A percentile compares a stretch with the other conserved stretches of the same genome.
These are phyloP conservation scores for Coelopa pilipes DNA, from an alignment of 2,888 invertebrate genomes.

Conservation along the genomic window DNA sequence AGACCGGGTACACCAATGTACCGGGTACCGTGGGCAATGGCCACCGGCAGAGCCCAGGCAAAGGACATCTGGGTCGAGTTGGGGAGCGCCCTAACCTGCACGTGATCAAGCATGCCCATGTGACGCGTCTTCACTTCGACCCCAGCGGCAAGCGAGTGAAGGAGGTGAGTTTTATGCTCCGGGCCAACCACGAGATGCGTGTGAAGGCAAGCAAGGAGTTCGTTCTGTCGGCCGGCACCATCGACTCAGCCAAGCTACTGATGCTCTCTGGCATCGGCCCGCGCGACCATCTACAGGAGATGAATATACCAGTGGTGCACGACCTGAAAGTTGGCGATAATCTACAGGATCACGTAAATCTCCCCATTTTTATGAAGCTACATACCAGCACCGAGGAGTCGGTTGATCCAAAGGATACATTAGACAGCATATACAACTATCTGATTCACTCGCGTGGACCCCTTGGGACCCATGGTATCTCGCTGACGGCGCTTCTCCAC, in stretches of 20 bases:
- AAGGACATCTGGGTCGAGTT: conserved; percentile 73
- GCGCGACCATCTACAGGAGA: conserved; percentile 47
- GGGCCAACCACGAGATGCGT: conserved; percentile 55
- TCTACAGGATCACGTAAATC: conserved; percentile 81
- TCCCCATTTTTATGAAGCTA: conserved; percentile 64
- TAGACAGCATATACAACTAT: conserved; percentile 66
- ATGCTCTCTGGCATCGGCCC: conserved; percentile 64
- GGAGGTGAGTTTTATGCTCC: conserved; percentile 68
- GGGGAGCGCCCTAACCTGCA: conserved; percentile 70
- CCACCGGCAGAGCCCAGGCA: conserved; percentile 78
- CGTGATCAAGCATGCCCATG: conserved; percentile 71
- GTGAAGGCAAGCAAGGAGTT: conserved; percentile 54
- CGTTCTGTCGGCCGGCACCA: conserved; percentile 60
- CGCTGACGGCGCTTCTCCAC: conserved; percentile 71
- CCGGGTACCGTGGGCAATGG: conserved; percentile 72
- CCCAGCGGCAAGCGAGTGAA: conserved; percentile 63
- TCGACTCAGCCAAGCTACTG: conserved; percentile 61
- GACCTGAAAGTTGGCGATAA: conserved; percentile 74
- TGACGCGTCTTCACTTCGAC: conserved; percentile 70
- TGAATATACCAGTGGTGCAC: conserved; percentile 50
- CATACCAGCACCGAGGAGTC: conserved; percentile 53
- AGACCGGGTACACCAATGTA: conserved; percentile 68
- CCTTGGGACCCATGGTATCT: conserved; percentile 54
- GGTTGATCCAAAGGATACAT: conserved; percentile 51
- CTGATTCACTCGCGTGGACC: conserved; percentile 68